Base-by-base conservation (phyloP, 2,113 vertebrate genomes). In the Carassius carassius region DNA sequence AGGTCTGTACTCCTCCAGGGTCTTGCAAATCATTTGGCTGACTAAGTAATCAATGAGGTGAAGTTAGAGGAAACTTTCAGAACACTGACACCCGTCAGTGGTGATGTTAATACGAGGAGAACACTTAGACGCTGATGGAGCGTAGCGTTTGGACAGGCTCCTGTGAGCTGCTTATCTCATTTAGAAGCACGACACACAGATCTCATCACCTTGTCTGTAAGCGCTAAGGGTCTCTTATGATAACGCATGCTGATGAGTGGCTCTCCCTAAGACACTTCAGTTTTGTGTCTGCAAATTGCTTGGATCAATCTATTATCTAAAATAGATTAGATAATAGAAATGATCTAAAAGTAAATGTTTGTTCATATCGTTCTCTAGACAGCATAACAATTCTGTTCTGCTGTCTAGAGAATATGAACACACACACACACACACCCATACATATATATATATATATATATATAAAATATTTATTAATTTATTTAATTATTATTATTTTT, bases 1-100 rank as follows among this genome's bases (percentile, higher is more conserved):
- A 44, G 54, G 49, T 76, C 5, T 74, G 41, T 78, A 62, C 19
- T 49, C 58, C 86, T 79, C 74, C 32, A 21, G 84, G 80, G 79
- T 67, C 65, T 32, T 69, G 78, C 74, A 79, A 73, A 87, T 87
- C 82, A 87, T 85, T 35, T 41, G 84, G 83, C 47, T 63, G 79
- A 83, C 82, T 74, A 81, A 87, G 80, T 62, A 75, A 63, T 85
- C 54, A 77, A 82, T 85, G 76, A 85, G 86, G 78, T 85, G 78
- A 58, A 78, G 35, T 80, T 65, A 37, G 78, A 23, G 63, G 54
- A 23, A 75, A 23, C 62, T 78, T 72, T 82, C 56, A 67, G 70
- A 77, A 63, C 49, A 63, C 69, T 25, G 23, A 14, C 79, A n/a
- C 70, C 35, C 54, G 32, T 67, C 54, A 58, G 44, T n/a, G n/a